Percentiles rank a stretch among this genome's conserved stretches.
Evolutionary conservation across 1,140 invertebrate species (phyloP).

Genomic region (Ceratina calcarata): DNA sequence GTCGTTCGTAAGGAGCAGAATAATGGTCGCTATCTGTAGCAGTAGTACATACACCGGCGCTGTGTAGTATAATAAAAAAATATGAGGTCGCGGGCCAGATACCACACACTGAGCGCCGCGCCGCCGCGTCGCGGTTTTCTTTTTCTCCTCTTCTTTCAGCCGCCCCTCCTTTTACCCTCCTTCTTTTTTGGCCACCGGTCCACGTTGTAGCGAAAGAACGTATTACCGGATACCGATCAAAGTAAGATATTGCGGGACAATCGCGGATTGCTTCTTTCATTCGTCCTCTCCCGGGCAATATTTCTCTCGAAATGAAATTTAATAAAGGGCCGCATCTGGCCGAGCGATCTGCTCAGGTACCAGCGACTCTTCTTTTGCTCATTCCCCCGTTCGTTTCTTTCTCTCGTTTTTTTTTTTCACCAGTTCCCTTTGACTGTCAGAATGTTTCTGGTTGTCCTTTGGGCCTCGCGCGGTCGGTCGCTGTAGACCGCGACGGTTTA

Average conservation of each 20-base stretch:
- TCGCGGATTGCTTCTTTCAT: slow-evolving; percentile 52
- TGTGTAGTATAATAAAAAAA: slow-evolving; percentile 43
- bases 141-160: slow-evolving; percentile 11
- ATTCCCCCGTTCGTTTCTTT: not conserved
- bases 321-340: slow-evolving; percentile 38
- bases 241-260: slow-evolving; percentile 55
- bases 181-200: not conserved
- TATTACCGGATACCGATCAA: slow-evolving; percentile 62
- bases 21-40: slow-evolving; percentile 58
- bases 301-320: slow-evolving; percentile 55
- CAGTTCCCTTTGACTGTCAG: not conserved
- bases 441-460: not conserved
- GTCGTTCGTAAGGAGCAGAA: slow-evolving; percentile 60
- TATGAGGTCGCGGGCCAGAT: slow-evolving; percentile 58
- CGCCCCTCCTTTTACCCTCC: not conserved
- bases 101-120: slow-evolving; percentile 56
- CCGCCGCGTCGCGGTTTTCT: slow-evolving; percentile 28
- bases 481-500: slow-evolving; percentile 4
- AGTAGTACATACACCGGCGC: slow-evolving; percentile 40
- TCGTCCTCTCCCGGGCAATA: slow-evolving; percentile 35
- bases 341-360: slow-evolving; percentile 14
- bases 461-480: not conserved
- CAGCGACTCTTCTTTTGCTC: not conserved
- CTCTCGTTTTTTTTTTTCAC: not conserved
- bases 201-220: slow-evolving; percentile 54